Conservation (phyloP, 2,888 invertebrate species). For the Chydorus sphaericus region DNA sequence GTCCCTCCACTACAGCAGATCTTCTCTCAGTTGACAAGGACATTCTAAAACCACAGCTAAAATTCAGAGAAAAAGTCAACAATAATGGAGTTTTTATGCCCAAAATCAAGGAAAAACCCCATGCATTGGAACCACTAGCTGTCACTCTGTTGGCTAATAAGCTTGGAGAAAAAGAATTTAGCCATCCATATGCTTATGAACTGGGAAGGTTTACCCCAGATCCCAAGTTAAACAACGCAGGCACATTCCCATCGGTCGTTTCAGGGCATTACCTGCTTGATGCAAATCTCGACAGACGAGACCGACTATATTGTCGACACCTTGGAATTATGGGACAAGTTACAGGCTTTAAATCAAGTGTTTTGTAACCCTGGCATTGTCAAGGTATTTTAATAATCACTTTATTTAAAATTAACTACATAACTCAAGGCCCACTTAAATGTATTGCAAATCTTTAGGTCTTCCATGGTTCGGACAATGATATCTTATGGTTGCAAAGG, state of each 20-base stretch:
- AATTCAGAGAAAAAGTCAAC: slow-evolving; percentile 70
- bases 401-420: neutral
- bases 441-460: slow-evolving; percentile 37
- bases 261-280: slow-evolving; percentile 85
- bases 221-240: slow-evolving; percentile 29
- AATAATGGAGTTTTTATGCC: slow-evolving; percentile 73
- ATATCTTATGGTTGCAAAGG: slow-evolving; percentile 85
- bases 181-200: slow-evolving; percentile 80
- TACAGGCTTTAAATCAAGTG: slow-evolving; percentile 67
- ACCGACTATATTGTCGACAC: slow-evolving; percentile 87
- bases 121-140: slow-evolving; percentile 65
- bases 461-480: slow-evolving; percentile 79
- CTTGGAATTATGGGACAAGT: slow-evolving; percentile 59
- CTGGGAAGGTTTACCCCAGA: slow-evolving; percentile 52
- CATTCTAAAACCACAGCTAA: slow-evolving; percentile 63
- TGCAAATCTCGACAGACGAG: slow-evolving; percentile 75
- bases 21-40: no score
- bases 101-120: slow-evolving; percentile 68
- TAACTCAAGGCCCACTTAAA: neutral
- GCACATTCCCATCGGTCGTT: slow-evolving; percentile 86
- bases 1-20: no score
- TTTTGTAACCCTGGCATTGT: slow-evolving; percentile 79
- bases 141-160: slow-evolving; percentile 52
- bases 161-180: slow-evolving; percentile 38
- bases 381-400: slow-evolving; percentile 50